Base-by-base conservation (phyloP, 1,140 invertebrate genomes). In the Coenobita brevimanus region DNA sequence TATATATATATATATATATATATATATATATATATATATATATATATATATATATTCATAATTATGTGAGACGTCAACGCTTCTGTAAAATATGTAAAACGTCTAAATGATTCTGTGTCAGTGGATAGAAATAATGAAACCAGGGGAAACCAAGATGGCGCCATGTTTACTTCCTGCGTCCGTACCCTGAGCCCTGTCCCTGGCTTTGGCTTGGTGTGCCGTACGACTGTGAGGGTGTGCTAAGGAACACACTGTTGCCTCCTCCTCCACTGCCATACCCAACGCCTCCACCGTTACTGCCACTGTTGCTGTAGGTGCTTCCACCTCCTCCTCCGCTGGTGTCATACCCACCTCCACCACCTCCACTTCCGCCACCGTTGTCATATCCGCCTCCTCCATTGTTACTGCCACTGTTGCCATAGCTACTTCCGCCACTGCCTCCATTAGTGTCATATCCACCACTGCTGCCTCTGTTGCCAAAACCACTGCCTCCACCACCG, bases 371-470 rank as follows among this genome's bases (percentile, higher is more conserved):
- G 1, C 78, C 78, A 17, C 71, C 71, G 21, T 54, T 54, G 36
- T 80, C 38, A 27, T 54, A 27, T 8, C 67, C 33, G 17, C 30
- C n/a, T 30, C 67, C 67, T 24, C 27, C 27, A 17, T 3, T 4
- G 13, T 69, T 24, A 30, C 33, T 13, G 3, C 67, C 67, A 30
- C 67, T 30, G 30, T 69, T 69, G 8, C 54, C 33, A 38, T 57
- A 71, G 27, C 41, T 17, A 21, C 54, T 41, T 15, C 82, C 57
- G 30, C 71, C 38, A 13, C 33, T 57, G 54, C 54, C 54, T 21
- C 82, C 71, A 62, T 78, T 75, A 46, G 60, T 43, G 17, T 71
- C 38, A 17, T 62, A 41, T 2, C 80, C 64, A n/a, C 62, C 38
- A 21, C 80, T 43, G 0, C 54, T 27, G 8, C 21, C 13, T 60